Percentiles rank a stretch among this genome's conserved stretches.
Conservation (phyloP, 2,113 vertebrate genomes). For the Brachyhypopomus gauderio region DNA sequence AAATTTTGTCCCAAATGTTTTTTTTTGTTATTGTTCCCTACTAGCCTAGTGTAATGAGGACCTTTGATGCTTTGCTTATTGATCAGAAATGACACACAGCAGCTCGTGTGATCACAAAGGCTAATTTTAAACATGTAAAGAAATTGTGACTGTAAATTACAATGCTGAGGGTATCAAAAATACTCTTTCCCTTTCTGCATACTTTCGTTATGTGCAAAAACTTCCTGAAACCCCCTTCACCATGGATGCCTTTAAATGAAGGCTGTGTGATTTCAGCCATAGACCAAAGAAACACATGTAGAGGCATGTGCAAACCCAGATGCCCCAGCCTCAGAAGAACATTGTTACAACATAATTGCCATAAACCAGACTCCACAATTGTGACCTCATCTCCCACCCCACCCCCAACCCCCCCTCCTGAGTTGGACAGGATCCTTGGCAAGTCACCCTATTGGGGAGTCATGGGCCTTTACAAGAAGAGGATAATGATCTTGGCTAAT, state of each 20-base stretch:
- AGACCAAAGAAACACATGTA: conserved; percentile 14
- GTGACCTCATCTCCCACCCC: conserved; percentile 54
- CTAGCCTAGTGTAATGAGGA: no score
- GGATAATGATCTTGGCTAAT: conserved; percentile 26
- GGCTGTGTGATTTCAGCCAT: not conserved
- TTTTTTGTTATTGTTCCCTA: no score
- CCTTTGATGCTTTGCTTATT: no score
- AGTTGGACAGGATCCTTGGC: conserved; percentile 51
- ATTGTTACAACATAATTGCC: conserved; percentile 49
- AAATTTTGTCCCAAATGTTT: no score
- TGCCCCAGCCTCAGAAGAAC: conserved; percentile 37
- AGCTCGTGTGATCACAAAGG: no score
- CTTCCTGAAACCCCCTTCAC: not conserved
- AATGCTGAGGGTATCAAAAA: not conserved
- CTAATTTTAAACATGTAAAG: no score
- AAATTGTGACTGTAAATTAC: no score
- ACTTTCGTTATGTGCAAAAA: no score
- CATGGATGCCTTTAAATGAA: conserved; percentile 3
- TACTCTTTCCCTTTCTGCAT: not conserved
- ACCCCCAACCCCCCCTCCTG: conserved; percentile 33
- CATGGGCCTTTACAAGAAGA: conserved; percentile 24
- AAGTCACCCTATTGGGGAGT: conserved; percentile 38
- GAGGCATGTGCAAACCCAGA: conserved; percentile 28
- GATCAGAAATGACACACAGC: no score
- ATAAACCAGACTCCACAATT: conserved; percentile 29